These are phyloP conservation scores for Andrena fulva DNA, from an alignment of 2,888 invertebrate species.

Conservation along the genomic window DNA sequence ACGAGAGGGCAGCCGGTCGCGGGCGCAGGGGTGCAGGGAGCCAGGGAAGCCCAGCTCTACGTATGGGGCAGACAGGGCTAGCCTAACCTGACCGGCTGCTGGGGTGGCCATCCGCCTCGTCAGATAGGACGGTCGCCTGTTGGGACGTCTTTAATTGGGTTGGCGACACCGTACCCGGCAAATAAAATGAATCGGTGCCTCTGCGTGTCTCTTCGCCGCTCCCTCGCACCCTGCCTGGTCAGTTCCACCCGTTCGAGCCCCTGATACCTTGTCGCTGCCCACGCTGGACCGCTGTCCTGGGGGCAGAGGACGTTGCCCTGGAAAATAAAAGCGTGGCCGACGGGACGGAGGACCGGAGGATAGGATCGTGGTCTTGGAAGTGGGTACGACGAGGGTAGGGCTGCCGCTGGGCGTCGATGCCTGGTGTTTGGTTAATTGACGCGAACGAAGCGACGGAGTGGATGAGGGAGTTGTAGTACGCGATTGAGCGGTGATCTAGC, in stretches of 20 bases:
- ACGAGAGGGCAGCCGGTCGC: constrained; percentile 10
- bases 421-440: constrained; percentile 9
- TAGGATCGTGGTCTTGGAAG: not conserved
- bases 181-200: constrained; percentile 80
- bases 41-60: constrained; percentile 53
- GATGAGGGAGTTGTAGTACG: not conserved
- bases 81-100: constrained; percentile 56
- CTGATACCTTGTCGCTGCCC: constrained; percentile 18
- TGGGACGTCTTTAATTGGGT: constrained; percentile 85
- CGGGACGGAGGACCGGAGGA: not conserved
- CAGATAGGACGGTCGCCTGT: constrained; percentile 74
- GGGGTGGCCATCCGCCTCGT: constrained; percentile 64
- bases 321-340: constrained; percentile 32
- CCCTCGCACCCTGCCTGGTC: constrained; percentile 39
- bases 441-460: not conserved
- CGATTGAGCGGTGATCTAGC: not conserved
- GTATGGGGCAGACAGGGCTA: constrained; percentile 47
- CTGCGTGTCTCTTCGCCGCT: constrained; percentile 53
- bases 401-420: not conserved
- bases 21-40: constrained; percentile 13
- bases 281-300: constrained; percentile 13
- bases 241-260: constrained; percentile 27
- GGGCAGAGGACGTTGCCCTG: not conserved
- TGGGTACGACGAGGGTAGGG: not conserved
- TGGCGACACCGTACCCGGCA: constrained; percentile 79